These are phyloP conservation scores for Porites cylindrica DNA, from an alignment of 92 coral and sea anemone species.

Conservation along the genomic window DNA sequence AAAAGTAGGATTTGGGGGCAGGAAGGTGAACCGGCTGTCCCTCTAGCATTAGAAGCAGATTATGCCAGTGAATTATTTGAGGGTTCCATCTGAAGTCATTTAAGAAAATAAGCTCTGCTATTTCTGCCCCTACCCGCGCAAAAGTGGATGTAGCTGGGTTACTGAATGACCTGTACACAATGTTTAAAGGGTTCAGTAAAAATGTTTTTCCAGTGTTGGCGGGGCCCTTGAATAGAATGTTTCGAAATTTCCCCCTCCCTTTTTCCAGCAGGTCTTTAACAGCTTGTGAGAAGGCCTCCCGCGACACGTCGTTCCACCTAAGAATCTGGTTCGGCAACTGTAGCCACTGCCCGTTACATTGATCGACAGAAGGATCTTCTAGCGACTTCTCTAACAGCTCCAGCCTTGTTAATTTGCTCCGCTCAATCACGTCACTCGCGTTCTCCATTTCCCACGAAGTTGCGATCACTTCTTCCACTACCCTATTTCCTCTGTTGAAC, in stretches of 20 bases:
- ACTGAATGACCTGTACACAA: background rate
- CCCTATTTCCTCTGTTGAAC: constrained; percentile 60
- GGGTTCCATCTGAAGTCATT: constrained; percentile 62
- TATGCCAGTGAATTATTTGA: background rate
- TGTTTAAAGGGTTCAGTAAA: background rate
- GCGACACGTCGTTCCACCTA: constrained; percentile 14
- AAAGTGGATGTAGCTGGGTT: constrained; percentile 63
- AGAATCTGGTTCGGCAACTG: constrained; percentile 15
- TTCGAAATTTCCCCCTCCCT: constrained; percentile 4
- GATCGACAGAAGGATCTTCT: background rate
- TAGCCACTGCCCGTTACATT: constrained; percentile 41
- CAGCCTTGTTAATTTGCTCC: constrained; percentile 36
- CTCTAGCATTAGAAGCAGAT: background rate
- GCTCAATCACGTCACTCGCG: constrained; percentile 20
- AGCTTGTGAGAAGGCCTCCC: background rate
- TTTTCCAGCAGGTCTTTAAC: background rate
- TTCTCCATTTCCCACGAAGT: constrained; percentile 61
- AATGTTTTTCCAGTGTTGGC: background rate
- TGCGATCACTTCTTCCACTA: constrained; percentile 65
- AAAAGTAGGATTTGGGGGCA: background rate
- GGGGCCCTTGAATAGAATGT: background rate
- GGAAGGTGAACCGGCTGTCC: constrained; percentile 17
- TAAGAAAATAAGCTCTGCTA: constrained; percentile 22
- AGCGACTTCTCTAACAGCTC: constrained; percentile 2
- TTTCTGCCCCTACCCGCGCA: background rate